Conservation (phyloP, 2,113 vertebrate genomes). For the Leptobrachium ailaonicum region DNA sequence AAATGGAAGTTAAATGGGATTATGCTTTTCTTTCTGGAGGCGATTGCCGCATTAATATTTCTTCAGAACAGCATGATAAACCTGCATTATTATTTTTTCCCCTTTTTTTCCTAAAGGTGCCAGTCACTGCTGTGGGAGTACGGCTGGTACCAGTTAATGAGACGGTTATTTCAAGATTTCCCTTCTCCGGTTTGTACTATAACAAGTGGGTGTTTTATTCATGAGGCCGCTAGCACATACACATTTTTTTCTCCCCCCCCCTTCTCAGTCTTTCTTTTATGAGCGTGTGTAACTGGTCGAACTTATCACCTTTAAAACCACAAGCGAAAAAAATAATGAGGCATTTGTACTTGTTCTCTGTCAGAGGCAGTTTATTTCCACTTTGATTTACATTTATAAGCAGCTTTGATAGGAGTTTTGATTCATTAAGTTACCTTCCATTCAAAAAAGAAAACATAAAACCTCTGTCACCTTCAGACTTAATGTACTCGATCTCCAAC, state of each 20-base stretch:
- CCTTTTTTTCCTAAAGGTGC: not conserved
- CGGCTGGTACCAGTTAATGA: not conserved
- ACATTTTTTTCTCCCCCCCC: conserved; percentile 1
- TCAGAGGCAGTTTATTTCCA: conserved; percentile 87
- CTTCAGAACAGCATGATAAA: no score
- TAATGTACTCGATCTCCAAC: conserved; percentile 79
- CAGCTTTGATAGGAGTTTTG: conserved; percentile 87
- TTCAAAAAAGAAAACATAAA: conserved; percentile 75
- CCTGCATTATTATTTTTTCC: no score
- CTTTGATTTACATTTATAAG: conserved; percentile 91
- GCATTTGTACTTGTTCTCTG: conserved; percentile 57
- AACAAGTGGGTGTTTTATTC: not conserved
- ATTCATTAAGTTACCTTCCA: conserved; percentile 79
- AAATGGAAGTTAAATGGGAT: no score
- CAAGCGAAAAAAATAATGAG: conserved; percentile 34
- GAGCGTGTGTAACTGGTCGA: accelerated
- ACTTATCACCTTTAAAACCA: not conserved
- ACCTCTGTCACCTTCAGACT: conserved; percentile 80
- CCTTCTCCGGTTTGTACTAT: not conserved
- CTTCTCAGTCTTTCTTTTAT: not conserved
- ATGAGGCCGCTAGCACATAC: not conserved
- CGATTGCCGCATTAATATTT: no score
- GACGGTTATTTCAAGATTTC: not conserved
- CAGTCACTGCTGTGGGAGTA: not conserved
- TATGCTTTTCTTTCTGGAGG: no score